A percentile compares a stretch with the other conserved stretches of the same genome.
Conservation (phyloP, 2,113 vertebrate species). For the Ctenodactylus gundi region DNA sequence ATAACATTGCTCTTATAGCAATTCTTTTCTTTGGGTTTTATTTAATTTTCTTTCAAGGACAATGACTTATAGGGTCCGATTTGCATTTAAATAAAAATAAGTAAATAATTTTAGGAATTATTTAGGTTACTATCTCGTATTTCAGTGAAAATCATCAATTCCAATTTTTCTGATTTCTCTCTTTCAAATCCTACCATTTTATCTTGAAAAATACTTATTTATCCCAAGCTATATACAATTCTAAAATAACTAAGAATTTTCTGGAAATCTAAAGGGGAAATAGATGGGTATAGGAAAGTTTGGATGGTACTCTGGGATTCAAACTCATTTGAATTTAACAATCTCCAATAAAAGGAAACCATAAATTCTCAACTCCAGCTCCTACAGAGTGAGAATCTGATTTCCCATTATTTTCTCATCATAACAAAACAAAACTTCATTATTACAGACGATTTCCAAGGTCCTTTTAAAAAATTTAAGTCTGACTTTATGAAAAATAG, state of each 20-base stretch:
- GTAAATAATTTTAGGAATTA: neutral
- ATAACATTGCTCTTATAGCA: neutral
- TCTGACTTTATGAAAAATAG: neutral
- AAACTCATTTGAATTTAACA: slow-evolving; percentile 25
- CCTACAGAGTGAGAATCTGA: slow-evolving; percentile 38
- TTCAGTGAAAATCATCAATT: neutral
- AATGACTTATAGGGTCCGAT: neutral
- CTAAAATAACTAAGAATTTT: neutral
- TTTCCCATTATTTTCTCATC: slow-evolving; percentile 11
- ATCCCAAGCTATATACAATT: neutral
- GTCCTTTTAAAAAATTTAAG: slow-evolving; percentile 31
- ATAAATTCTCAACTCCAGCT: neutral
- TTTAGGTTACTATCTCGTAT: neutral
- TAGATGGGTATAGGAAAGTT: neutral
- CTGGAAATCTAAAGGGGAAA: neutral
- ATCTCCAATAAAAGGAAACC: slow-evolving; percentile 31
- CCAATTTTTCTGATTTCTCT: neutral
- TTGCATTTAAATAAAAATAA: neutral
- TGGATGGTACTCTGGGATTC: neutral
- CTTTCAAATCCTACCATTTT: neutral
- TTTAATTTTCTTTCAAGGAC: neutral
- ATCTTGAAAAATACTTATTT: neutral
- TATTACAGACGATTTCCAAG: neutral
- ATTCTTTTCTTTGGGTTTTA: neutral
- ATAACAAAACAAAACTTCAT: slow-evolving; percentile 39